Conservation (phyloP, 2,888 invertebrate species). For the Caenorhabditis japonica region DNA sequence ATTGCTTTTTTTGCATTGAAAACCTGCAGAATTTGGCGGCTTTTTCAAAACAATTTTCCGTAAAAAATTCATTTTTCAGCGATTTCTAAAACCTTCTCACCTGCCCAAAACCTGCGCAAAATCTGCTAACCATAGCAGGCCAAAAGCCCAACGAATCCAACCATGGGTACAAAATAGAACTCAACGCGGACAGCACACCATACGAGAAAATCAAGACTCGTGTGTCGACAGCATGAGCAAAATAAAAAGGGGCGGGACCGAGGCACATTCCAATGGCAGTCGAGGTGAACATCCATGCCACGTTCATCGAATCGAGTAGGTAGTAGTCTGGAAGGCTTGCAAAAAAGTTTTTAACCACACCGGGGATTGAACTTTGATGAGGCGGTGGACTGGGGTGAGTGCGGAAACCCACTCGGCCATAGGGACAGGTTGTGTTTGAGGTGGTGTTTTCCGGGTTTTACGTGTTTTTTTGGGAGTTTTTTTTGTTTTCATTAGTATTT, state of each 20-base stretch:
- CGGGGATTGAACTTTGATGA: too few relatives aligned
- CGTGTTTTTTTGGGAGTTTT: too few relatives aligned
- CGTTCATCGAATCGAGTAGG: constrained; percentile 49
- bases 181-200: constrained; percentile 43
- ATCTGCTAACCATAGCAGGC: constrained; percentile 56
- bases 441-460: too few relatives aligned
- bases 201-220: constrained; percentile 47
- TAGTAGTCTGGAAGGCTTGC: constrained; percentile 54
- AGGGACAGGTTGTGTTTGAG: too few relatives aligned
- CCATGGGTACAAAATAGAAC: constrained; percentile 52
- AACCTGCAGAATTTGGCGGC: too few relatives aligned
- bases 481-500: too few relatives aligned
- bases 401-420: too few relatives aligned
- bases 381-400: too few relatives aligned
- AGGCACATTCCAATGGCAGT: constrained; percentile 62
- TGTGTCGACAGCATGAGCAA: constrained; percentile 35
- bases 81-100: too few relatives aligned
- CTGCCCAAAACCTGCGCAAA: constrained; percentile 55
- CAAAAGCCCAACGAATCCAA: constrained; percentile 56
- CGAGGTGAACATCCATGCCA: constrained; percentile 64
- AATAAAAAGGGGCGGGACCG: constrained; percentile 59
- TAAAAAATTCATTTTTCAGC: too few relatives aligned
- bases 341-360: constrained; percentile 2
- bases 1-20: too few relatives aligned
- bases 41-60: too few relatives aligned